A percentile compares a stretch with the other conserved stretches of the same genome.
Conservation (phyloP, 2,113 vertebrate species). For the Sorex araneus region DNA sequence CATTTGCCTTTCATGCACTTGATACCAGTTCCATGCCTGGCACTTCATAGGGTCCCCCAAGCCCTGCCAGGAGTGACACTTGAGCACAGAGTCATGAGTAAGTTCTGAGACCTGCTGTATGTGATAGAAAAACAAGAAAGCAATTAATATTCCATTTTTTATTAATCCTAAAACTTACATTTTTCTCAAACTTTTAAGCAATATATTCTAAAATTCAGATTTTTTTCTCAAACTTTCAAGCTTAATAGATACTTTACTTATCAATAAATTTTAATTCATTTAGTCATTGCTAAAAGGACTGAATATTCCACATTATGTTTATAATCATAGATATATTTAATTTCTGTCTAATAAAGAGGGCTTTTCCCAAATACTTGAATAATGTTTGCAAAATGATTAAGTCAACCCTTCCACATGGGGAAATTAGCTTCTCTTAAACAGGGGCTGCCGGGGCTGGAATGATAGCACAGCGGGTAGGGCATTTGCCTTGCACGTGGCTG, state of each 20-base stretch:
- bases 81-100: no score
- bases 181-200: background rate
- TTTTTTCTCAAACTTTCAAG: constrained; percentile 31
- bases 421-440: background rate
- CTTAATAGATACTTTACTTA: constrained; percentile 38
- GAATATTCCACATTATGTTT: background rate
- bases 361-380: constrained; percentile 9
- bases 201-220: background rate
- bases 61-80: no score
- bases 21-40: no score
- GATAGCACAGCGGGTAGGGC: no score
- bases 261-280: constrained; percentile 44
- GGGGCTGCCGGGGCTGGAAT: no score
- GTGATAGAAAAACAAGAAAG: no score
- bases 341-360: background rate
- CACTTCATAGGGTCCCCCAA: no score
- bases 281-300: background rate
- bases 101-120: no score
- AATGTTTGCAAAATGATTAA: background rate
- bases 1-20: no score
- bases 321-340: constrained; percentile 32
- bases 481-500: no score
- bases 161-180: no score
- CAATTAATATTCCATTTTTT: background rate
- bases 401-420: background rate